These are phyloP conservation scores for Allobates femoralis DNA, from an alignment of 2,797 vertebrate genomes.

Conservation along the genomic window DNA sequence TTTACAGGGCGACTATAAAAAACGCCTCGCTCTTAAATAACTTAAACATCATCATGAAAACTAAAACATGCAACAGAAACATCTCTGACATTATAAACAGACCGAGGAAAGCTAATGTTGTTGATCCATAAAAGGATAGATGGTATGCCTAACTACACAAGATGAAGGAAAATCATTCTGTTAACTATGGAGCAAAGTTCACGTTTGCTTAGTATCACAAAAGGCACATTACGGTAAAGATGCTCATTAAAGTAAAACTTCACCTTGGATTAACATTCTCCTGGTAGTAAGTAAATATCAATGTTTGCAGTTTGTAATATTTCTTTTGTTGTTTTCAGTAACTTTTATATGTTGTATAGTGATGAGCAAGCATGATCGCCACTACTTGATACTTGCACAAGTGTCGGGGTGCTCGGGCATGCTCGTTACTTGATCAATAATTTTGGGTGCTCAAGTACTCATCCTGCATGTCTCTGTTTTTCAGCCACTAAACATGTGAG, in stretches of 20 bases:
- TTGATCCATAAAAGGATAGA: constrained; percentile 20
- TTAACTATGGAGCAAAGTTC: constrained; percentile 18
- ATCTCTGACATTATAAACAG: background rate
- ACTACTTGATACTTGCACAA: too few relatives aligned
- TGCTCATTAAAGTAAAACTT: constrained; percentile 1
- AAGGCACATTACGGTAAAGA: background rate
- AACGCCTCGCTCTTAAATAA: background rate
- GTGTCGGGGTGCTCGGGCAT: too few relatives aligned
- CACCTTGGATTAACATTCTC: background rate
- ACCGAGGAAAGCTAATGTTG: constrained; percentile 6
- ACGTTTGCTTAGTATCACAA: background rate
- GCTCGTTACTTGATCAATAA: too few relatives aligned
- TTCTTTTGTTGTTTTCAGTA: background rate
- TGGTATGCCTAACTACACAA: background rate
- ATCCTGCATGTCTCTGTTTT: too few relatives aligned
- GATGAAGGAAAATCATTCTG: background rate
- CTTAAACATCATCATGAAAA: constrained; percentile 14
- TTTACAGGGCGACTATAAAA: background rate
- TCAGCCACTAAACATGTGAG: too few relatives aligned
- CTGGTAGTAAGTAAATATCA: background rate
- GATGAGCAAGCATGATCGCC: too few relatives aligned
- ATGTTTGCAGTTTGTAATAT: background rate
- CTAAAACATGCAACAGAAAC: constrained; percentile 21
- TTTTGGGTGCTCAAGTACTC: too few relatives aligned
- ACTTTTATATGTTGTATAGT: background rate